Evolutionary conservation across 2,888 invertebrate species (phyloP).

Genomic region (Biston betularia): DNA sequence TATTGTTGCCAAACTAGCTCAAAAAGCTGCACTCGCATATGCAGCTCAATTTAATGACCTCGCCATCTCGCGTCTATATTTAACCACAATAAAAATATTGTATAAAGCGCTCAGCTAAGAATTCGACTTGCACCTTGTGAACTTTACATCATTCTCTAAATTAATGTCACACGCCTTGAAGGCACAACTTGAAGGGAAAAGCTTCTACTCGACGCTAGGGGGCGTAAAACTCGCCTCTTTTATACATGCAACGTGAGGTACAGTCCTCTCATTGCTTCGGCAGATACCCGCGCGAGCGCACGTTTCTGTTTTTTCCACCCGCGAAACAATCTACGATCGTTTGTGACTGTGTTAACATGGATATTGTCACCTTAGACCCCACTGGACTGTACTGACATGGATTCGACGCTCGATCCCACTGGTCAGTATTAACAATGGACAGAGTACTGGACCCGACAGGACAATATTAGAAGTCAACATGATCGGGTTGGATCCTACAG

Average conservation of each 20-base stretch:
- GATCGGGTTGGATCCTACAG: conserved; percentile 80
- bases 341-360: conserved; percentile 73
- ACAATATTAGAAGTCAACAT: conserved; percentile 70
- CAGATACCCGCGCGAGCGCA: conserved; percentile 68
- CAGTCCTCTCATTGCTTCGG: conserved; percentile 73
- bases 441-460: conserved; percentile 76
- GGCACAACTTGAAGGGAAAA: conserved; percentile 3
- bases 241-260: conserved; percentile 72
- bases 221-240: conserved; percentile 61
- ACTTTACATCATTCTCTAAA: conserved; percentile 28
- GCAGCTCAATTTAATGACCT: conserved; percentile 16
- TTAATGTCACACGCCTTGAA: conserved; percentile 25
- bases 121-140: conserved; percentile 32
- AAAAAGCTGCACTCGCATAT: conserved; percentile 19
- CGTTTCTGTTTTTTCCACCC: conserved; percentile 53
- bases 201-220: conserved; percentile 73
- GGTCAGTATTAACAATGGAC: conserved; percentile 73
- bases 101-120: conserved; percentile 24
- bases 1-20: conserved; percentile 6
- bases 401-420: conserved; percentile 75
- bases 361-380: conserved; percentile 78
- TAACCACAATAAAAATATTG: conserved; percentile 34
- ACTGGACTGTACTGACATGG: conserved; percentile 82
- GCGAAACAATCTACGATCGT: conserved; percentile 43
- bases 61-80: conserved; percentile 17